These are phyloP conservation scores for Stichodactyla helianthus DNA, from an alignment of 64 coral and sea anemone genomes.

Conservation along the genomic window DNA sequence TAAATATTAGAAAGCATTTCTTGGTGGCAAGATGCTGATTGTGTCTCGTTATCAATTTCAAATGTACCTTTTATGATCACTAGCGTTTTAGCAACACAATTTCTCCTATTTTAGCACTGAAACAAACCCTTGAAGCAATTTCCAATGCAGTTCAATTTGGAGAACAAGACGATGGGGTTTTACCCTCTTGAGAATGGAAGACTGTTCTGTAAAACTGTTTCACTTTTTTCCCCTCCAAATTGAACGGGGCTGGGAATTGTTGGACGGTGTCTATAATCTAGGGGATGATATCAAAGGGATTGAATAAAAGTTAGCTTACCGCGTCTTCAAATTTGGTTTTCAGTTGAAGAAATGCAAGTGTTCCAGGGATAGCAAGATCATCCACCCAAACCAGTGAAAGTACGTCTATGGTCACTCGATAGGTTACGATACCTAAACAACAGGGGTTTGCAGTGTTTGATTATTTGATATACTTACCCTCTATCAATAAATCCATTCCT, in stretches of 20 bases:
- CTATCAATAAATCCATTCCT: background rate
- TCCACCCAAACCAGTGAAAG: conserved; percentile 54
- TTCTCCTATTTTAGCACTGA: no score
- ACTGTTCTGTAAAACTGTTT: no score
- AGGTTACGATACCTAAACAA: conserved; percentile 59
- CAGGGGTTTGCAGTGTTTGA: background rate
- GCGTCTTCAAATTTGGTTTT: conserved; percentile 70
- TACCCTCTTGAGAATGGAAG: no score
- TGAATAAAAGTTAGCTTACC: background rate
- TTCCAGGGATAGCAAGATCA: conserved; percentile 31
- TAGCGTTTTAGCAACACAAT: no score
- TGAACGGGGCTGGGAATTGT: background rate
- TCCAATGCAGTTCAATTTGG: no score
- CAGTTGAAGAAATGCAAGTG: conserved; percentile 61
- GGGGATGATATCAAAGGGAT: no score
- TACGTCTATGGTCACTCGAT: conserved; percentile 57
- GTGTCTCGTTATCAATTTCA: no score
- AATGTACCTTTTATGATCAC: no score
- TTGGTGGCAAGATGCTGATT: no score
- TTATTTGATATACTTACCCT: background rate
- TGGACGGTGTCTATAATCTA: background rate
- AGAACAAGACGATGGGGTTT: no score
- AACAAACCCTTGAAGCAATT: no score
- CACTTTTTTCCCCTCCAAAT: background rate
- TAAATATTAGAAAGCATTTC: no score